Conservation (phyloP, 2,888 invertebrate species). For the Linyphia triangularis region DNA sequence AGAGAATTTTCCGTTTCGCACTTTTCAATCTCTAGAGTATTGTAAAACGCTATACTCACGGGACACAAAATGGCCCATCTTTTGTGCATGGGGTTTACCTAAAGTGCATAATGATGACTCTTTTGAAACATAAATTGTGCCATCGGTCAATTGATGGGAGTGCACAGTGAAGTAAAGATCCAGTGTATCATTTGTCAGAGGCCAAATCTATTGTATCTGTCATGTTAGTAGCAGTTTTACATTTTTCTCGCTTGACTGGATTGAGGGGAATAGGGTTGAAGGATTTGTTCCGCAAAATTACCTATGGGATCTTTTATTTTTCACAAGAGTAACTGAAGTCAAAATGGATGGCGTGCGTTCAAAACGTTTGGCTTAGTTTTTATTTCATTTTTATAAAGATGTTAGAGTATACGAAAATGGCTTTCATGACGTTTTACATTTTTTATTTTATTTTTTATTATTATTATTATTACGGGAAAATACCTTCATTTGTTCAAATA, state of each 20-base stretch:
- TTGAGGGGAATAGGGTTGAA: not conserved
- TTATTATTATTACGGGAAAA: no score
- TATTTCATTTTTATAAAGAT: not conserved
- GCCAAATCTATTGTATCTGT: not conserved
- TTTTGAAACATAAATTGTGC: not conserved
- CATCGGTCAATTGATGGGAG: conserved; percentile 3
- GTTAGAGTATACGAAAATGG: no score
- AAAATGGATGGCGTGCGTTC: not conserved
- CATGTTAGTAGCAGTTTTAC: not conserved
- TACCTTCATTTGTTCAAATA: no score
- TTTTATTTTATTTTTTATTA: no score
- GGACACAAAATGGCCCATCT: not conserved
- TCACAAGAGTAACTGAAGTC: not conserved
- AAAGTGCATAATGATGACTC: not conserved
- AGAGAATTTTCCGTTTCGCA: not conserved
- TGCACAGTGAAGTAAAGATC: not conserved
- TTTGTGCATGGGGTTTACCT: not conserved
- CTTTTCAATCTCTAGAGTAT: not conserved
- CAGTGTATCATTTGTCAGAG: not conserved
- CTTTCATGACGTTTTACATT: no score
- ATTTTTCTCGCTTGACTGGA: not conserved
- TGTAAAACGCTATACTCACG: not conserved
- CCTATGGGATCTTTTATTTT: not conserved
- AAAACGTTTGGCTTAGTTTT: not conserved
- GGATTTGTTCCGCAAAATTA: not conserved